These are phyloP conservation scores for Steinernema hermaphroditum DNA, from an alignment of 2,888 invertebrate species.

Conservation along the genomic window DNA sequence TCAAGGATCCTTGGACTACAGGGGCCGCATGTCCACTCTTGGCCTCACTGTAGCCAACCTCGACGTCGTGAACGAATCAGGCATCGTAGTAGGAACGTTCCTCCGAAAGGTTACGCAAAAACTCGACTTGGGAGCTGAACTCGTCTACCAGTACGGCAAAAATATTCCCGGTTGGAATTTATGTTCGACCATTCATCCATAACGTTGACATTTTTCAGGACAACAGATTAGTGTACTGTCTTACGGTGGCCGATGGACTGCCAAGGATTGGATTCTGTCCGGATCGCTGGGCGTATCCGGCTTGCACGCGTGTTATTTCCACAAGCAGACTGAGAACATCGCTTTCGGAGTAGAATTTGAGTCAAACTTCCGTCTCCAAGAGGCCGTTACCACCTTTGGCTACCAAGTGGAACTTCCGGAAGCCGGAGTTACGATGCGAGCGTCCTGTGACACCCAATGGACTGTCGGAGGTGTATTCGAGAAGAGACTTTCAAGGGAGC, in stretches of 20 bases:
- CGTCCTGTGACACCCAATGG: constrained; percentile 70
- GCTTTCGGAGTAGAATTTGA: constrained; percentile 86
- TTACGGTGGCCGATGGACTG: constrained; percentile 78
- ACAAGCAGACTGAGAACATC: constrained; percentile 76
- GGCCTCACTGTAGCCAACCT: constrained; percentile 88
- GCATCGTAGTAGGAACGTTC: constrained; percentile 72
- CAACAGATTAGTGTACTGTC: constrained; percentile 86
- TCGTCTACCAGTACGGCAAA: constrained; percentile 85
- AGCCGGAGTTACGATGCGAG: constrained; percentile 89
- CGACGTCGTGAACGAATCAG: constrained; percentile 83
- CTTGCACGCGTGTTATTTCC: constrained; percentile 80
- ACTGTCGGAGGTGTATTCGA: constrained; percentile 85
- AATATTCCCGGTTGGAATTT: constrained; percentile 75
- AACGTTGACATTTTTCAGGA: constrained; percentile 65
- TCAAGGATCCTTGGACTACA: constrained; percentile 75
- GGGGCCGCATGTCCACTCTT: constrained; percentile 82
- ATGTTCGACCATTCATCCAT: not conserved
- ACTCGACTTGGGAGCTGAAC: constrained; percentile 85
- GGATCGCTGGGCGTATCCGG: constrained; percentile 49
- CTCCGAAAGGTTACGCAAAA: constrained; percentile 82
- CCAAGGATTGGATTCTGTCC: constrained; percentile 53
- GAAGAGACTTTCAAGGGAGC: constrained; percentile 82
- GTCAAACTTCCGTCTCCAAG: constrained; percentile 82
- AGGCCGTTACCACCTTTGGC: constrained; percentile 50
- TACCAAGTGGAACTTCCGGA: constrained; percentile 80